Evolutionary conservation across 2,113 vertebrate species (phyloP).

Genomic region (Anarrhichthys ocellatus): DNA sequence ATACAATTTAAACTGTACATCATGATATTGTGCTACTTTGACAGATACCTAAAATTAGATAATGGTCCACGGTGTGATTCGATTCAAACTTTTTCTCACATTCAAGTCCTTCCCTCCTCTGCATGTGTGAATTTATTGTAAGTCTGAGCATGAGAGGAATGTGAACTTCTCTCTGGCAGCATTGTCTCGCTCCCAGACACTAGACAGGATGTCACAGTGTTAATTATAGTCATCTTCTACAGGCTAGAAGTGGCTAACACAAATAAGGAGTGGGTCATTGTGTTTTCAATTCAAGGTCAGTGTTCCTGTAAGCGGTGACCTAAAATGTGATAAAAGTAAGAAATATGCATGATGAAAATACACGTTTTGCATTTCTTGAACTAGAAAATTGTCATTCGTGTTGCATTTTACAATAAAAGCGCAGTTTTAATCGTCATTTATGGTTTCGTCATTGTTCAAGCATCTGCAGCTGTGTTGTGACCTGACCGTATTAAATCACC

Average conservation of each 20-base stretch:
- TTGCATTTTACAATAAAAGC: neutral
- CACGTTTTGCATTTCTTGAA: neutral
- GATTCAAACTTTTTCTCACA: conserved; percentile 5
- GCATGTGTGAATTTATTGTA: conserved; percentile 32
- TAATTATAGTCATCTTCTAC: conserved; percentile 59
- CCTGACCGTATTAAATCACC: neutral
- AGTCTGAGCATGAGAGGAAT: conserved; percentile 72
- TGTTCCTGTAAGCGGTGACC: neutral
- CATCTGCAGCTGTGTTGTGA: neutral
- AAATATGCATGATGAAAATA: neutral
- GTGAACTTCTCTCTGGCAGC: conserved; percentile 51
- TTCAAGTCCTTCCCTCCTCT: neutral
- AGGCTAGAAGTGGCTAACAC: conserved; percentile 20
- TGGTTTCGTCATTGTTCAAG: neutral
- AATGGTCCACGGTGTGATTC: no score
- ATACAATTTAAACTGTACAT: neutral
- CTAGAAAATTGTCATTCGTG: neutral
- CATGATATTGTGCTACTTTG: neutral
- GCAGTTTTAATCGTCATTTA: neutral
- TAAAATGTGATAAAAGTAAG: conserved; percentile 5
- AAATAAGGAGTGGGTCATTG: conserved; percentile 1
- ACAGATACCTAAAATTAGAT: neutral
- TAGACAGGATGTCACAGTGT: conserved; percentile 43
- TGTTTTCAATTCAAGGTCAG: conserved; percentile 26
- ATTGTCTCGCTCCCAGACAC: conserved; percentile 53